These are phyloP conservation scores for Channallabes apus DNA, from an alignment of 2,797 vertebrate genomes.

Conservation along the genomic window DNA sequence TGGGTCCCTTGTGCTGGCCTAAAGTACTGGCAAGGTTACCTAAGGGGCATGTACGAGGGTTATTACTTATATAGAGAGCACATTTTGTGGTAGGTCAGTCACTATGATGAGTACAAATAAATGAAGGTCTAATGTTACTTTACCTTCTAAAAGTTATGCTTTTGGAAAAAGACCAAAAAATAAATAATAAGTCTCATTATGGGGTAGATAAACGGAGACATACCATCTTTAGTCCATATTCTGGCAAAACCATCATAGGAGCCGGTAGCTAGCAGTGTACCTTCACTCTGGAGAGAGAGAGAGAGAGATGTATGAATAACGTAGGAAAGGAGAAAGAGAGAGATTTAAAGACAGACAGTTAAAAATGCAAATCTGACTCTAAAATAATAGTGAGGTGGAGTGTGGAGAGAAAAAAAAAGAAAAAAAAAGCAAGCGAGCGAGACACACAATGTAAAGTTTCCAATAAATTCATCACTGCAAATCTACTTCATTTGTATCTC, in stretches of 20 bases:
- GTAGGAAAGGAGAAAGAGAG: neutral
- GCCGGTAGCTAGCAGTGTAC: conserved; percentile 94
- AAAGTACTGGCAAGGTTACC: conserved; percentile 98
- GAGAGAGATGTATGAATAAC: neutral
- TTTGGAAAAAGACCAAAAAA: no score
- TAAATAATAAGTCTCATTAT: neutral
- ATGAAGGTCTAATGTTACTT: neutral
- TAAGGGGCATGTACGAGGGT: conserved; percentile 54
- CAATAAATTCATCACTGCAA: neutral
- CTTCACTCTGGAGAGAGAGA: conserved; percentile 86
- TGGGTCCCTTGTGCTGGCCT: conserved; percentile 99
- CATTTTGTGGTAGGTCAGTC: no score
- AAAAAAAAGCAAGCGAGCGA: neutral
- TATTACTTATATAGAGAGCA: no score
- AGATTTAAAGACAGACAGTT: neutral
- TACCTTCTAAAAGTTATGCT: no score
- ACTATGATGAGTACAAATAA: no score
- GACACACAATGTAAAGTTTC: neutral
- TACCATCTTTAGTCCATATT: conserved; percentile 99
- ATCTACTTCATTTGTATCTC: neutral
- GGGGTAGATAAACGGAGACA: conserved; percentile 34
- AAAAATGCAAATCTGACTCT: neutral
- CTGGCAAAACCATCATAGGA: conserved; percentile 97
- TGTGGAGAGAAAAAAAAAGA: neutral
- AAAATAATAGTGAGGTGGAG: neutral